Conservation (phyloP, 2,888 invertebrate species). For the Xestia sexstrigata region DNA sequence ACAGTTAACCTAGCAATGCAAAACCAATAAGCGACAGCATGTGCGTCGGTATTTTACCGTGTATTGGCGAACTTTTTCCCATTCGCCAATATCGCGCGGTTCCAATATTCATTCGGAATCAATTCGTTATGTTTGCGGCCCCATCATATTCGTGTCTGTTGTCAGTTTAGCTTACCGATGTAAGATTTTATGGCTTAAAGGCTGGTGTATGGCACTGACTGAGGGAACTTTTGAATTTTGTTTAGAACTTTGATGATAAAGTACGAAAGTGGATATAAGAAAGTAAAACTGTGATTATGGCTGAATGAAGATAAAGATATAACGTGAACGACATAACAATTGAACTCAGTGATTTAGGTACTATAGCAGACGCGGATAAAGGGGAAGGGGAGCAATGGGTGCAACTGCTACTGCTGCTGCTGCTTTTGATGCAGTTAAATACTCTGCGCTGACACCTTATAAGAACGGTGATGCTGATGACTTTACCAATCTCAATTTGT, state of each 20-base stretch:
- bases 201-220: not conserved
- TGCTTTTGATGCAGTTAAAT: too few species aligned
- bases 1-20: not conserved
- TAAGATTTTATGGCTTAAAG: conserved; percentile 36
- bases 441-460: too few species aligned
- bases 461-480: too few species aligned
- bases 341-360: too few species aligned
- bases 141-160: conserved; percentile 45
- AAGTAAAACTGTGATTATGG: too few species aligned
- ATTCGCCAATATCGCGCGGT: conserved; percentile 34
- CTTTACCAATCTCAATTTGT: too few species aligned
- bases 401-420: too few species aligned
- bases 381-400: too few species aligned
- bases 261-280: not conserved
- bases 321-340: too few species aligned
- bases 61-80: conserved; percentile 21
- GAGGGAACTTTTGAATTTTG: not conserved
- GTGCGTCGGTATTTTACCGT: not conserved
- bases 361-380: too few species aligned
- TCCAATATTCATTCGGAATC: conserved; percentile 49
- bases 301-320: too few species aligned
- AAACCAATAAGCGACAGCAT: conserved; percentile 33
- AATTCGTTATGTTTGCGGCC: conserved; percentile 45
- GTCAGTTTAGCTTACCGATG: conserved; percentile 34
- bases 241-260: not conserved